Evolutionary conservation across 2,113 vertebrate genomes (phyloP).

Genomic region (Nycticebus coucang): DNA sequence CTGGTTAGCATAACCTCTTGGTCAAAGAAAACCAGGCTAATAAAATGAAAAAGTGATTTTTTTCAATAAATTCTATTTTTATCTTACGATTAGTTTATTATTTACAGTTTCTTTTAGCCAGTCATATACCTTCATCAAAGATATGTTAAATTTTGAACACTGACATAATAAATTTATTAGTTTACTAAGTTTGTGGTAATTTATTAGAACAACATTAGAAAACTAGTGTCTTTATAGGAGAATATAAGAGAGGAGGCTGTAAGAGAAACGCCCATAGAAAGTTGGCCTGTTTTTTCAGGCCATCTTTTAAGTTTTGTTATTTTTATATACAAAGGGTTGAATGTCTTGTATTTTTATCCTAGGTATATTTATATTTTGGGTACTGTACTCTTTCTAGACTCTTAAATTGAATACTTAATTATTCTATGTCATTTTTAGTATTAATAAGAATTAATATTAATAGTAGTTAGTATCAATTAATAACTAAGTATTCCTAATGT

Average conservation of each 20-base stretch:
- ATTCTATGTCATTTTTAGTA: background rate
- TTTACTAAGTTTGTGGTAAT: too few species aligned
- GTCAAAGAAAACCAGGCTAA: background rate
- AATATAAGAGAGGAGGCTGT: too few species aligned
- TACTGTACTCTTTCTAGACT: background rate
- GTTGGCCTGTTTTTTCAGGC: background rate
- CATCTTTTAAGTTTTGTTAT: background rate
- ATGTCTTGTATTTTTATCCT: background rate
- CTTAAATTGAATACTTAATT: background rate
- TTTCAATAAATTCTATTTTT: background rate
- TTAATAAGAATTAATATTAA: background rate
- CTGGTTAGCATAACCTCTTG: background rate
- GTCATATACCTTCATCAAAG: background rate
- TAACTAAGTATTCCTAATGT: too few species aligned
- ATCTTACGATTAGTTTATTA: background rate
- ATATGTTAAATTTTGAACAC: background rate
- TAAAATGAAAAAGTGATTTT: background rate
- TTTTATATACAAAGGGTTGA: background rate
- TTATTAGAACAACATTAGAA: background rate
- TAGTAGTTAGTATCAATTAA: too few species aligned
- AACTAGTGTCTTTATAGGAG: background rate
- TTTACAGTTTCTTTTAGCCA: background rate
- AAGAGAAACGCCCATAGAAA: background rate
- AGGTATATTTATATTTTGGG: background rate
- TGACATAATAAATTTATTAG: too few species aligned